Conservation (phyloP, 2,113 vertebrate species). For the Trematocara stigmaticum region DNA sequence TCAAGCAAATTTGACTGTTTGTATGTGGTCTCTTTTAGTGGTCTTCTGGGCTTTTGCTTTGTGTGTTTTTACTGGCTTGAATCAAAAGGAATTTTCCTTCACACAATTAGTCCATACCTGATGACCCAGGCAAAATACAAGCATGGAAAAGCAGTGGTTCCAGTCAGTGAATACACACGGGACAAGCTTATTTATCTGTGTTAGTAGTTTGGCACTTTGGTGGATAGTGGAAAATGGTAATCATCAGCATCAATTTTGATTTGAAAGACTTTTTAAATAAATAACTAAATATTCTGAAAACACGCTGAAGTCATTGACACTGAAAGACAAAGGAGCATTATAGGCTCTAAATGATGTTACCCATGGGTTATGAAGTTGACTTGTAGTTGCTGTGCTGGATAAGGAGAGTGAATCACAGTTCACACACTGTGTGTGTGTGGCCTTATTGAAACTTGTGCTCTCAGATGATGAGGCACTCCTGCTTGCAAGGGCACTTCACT, state of each 20-base stretch:
- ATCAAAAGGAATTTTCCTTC: not conserved
- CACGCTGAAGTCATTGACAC: not conserved
- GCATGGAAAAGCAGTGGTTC: not conserved
- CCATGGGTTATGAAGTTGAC: not conserved
- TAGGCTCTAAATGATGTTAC: not conserved
- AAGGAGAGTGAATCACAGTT: conserved; percentile 11
- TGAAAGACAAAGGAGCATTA: not conserved
- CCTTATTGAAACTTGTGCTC: conserved; percentile 3
- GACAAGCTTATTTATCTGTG: not conserved
- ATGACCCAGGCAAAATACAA: not conserved
- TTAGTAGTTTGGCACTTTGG: not conserved
- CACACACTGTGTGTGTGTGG: conserved; percentile 22
- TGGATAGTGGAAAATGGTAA: not conserved
- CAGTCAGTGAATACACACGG: not conserved
- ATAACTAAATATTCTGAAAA: not conserved
- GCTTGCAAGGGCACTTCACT: conserved; percentile 6
- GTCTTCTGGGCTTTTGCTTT: not conserved
- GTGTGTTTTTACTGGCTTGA: not conserved
- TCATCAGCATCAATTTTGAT: not conserved
- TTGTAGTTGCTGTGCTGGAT: not conserved
- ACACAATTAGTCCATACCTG: not conserved
- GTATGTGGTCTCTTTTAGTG: not conserved
- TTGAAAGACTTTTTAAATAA: not conserved
- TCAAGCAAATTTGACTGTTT: conserved; percentile 7
- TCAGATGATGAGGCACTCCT: not conserved